phyloP scores from a whole-genome alignment of 2,888 invertebrate genomes.

The Liopterus haemorrhoidalis region DNA sequence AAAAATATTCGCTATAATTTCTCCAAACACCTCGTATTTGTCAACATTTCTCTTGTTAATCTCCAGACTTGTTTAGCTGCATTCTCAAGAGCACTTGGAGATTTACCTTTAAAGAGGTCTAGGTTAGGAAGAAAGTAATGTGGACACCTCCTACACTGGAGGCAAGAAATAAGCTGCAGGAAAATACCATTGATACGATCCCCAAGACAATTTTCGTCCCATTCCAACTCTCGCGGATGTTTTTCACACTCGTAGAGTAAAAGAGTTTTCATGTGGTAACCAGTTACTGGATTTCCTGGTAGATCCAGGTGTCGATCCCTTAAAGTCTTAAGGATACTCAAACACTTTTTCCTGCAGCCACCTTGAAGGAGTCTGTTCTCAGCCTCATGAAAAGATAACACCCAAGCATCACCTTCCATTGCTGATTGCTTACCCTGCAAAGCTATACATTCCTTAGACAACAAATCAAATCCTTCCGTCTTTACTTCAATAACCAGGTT shows the following conservation, averaged over 20 bases:
- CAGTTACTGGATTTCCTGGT: conserved; percentile 81
- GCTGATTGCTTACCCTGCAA: conserved; percentile 78
- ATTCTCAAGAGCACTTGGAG: conserved; percentile 81
- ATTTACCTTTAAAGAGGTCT: conserved; percentile 89
- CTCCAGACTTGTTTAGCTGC: conserved; percentile 92
- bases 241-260: conserved; percentile 94
- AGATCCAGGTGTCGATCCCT: conserved; percentile 84
- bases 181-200: conserved; percentile 91
- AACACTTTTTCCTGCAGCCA: conserved; percentile 77
- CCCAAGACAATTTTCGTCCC: conserved; percentile 87
- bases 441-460: conserved; percentile 79
- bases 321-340: conserved; percentile 83
- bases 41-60: conserved; percentile 82
- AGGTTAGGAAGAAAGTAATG: conserved; percentile 92
- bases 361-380: conserved; percentile 83
- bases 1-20: conserved; percentile 59
- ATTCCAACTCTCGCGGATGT: conserved; percentile 87
- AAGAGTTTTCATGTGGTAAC: conserved; percentile 85
- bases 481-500: conserved; percentile 88
- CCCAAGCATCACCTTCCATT: conserved; percentile 96
- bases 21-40: conserved; percentile 85
- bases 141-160: conserved; percentile 90
- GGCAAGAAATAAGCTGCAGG: conserved; percentile 90
- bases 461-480: conserved; percentile 87
- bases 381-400: conserved; percentile 82